Evolutionary conservation across 2,113 vertebrate species (phyloP).

Genomic region (Montifringilla adamsi): DNA sequence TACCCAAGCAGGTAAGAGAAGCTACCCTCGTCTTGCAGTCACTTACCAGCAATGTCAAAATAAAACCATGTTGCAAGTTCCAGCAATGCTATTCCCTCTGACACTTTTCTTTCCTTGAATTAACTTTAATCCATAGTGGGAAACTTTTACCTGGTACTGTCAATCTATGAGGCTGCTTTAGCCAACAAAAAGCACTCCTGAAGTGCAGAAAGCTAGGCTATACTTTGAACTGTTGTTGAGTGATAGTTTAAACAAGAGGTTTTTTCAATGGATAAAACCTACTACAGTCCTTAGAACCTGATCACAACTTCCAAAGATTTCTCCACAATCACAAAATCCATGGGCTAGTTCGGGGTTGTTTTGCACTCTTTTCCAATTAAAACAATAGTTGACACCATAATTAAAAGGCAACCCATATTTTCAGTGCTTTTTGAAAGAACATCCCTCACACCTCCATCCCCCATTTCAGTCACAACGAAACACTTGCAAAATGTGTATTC

Average conservation of each 20-base stretch:
- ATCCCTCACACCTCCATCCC: background rate
- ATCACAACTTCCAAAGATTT: background rate
- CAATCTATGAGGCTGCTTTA: background rate
- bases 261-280: background rate
- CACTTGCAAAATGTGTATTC: background rate
- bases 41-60: background rate
- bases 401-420: background rate
- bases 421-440: background rate
- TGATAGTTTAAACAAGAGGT: background rate
- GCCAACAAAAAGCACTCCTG: background rate
- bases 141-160: background rate
- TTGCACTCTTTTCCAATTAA: background rate
- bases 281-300: background rate
- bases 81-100: background rate
- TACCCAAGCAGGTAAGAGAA: background rate
- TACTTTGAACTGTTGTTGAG: background rate
- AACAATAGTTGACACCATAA: background rate
- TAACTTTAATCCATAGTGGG: background rate
- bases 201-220: background rate
- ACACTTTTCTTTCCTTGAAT: background rate
- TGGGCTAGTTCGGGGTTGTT: fast-evolving
- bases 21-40: background rate
- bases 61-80: background rate
- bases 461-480: background rate
- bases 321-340: background rate